phyloP scores from a whole-genome alignment of 1,140 invertebrate genomes.

The Psix sp. region DNA sequence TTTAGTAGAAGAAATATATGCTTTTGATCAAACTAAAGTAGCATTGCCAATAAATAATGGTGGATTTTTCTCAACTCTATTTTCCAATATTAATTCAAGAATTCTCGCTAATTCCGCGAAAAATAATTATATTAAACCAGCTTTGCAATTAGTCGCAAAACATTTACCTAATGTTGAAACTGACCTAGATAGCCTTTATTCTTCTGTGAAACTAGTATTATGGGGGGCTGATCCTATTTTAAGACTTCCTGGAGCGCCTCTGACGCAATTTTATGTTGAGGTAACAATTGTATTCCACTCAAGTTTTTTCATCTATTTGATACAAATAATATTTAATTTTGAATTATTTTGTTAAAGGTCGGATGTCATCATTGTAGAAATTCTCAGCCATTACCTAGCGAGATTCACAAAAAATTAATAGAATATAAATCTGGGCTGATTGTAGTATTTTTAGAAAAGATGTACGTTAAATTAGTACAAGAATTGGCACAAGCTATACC shows the following conservation, averaged over 20 bases:
- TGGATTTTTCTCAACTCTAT: constrained; percentile 65
- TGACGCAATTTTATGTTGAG: constrained; percentile 67
- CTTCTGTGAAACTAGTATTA: constrained; percentile 68
- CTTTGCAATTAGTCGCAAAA: constrained; percentile 59
- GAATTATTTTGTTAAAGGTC: constrained; percentile 59
- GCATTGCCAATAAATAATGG: constrained; percentile 67
- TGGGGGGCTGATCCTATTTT: constrained; percentile 70
- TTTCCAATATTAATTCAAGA: constrained; percentile 59
- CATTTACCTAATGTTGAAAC: constrained; percentile 55
- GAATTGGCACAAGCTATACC: constrained; percentile 65
- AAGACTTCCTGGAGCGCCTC: constrained; percentile 66
- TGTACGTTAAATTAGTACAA: constrained; percentile 60
- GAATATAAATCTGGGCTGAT: constrained; percentile 67
- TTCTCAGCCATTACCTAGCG: constrained; percentile 62
- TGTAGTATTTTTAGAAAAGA: constrained; percentile 65
- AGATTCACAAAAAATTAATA: constrained; percentile 68
- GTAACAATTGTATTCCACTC: constrained; percentile 7
- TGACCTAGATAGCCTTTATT: constrained; percentile 66
- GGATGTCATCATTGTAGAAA: constrained; percentile 75
- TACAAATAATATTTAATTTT: constrained; percentile 12
- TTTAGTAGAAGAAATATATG: constrained; percentile 69
- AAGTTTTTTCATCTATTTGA: constrained; percentile 4
- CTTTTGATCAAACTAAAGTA: constrained; percentile 67
- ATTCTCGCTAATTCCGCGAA: constrained; percentile 60
- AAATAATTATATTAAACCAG: constrained; percentile 64